A percentile compares a stretch with the other conserved stretches of the same genome.
phyloP scores from a whole-genome alignment of 2,797 vertebrate genomes.

The Lepidocolaptes lacrymiger region DNA sequence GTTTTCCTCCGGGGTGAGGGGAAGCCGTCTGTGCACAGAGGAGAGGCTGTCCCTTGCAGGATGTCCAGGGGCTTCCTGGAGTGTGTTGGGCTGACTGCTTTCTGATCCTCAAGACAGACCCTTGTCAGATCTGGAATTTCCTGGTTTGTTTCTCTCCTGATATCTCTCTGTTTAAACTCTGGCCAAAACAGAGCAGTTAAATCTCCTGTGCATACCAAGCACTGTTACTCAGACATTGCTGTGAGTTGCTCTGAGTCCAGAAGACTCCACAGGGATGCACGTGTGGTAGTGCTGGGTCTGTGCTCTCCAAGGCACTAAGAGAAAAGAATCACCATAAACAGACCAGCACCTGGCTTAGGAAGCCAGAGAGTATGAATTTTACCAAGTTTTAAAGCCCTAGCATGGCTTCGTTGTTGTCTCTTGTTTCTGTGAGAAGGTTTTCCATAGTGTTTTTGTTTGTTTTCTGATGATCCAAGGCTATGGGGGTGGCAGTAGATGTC shows the following conservation, averaged over 20 bases:
- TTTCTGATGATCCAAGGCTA: background rate
- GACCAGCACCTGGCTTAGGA: background rate
- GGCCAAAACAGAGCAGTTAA: conserved; percentile 5
- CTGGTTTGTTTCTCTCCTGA: conserved; percentile 56
- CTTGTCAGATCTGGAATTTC: conserved; percentile 60
- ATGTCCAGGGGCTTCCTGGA: background rate
- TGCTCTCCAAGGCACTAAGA: background rate
- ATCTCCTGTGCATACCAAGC: background rate
- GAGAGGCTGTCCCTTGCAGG: background rate
- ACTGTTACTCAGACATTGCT: accelerated
- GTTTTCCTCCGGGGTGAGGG: background rate
- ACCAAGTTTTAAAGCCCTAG: background rate
- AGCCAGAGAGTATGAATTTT: background rate
- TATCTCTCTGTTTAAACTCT: background rate
- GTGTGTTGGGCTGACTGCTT: background rate
- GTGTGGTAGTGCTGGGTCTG: background rate
- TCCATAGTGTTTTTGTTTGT: background rate
- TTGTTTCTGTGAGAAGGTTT: background rate
- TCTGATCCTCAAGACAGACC: background rate
- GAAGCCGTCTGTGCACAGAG: accelerated
- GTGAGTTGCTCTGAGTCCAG: background rate
- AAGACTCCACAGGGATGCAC: accelerated
- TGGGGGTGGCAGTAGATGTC: background rate
- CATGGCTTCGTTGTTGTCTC: background rate
- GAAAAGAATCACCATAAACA: background rate